A percentile compares a stretch with the other conserved stretches of the same genome.
Conservation (phyloP, 2,797 vertebrate genomes). For the Fratercula arctica region DNA sequence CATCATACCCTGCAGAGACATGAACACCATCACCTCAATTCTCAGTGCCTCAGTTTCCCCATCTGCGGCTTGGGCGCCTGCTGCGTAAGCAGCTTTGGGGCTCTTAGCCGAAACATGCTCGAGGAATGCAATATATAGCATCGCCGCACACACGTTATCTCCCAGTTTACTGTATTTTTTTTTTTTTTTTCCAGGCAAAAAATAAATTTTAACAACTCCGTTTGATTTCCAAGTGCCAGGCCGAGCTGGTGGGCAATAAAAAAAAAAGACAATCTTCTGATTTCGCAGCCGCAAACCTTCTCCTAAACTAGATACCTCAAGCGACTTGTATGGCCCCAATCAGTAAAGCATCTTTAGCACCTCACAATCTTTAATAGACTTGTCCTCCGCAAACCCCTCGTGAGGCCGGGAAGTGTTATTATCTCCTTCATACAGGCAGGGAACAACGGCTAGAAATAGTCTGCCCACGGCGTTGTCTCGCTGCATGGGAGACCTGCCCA, state of each 20-base stretch:
- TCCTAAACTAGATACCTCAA: neutral
- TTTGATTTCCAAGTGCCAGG: constrained; percentile 36
- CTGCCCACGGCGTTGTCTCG: neutral
- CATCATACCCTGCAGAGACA: neutral
- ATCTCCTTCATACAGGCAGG: constrained; percentile 42
- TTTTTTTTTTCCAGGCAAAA: neutral
- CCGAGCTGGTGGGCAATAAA: neutral
- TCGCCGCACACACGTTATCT: neutral
- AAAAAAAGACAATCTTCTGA: neutral
- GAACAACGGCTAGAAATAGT: neutral
- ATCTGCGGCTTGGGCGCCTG: neutral
- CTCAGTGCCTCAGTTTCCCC: neutral
- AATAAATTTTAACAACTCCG: neutral
- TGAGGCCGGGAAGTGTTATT: constrained; percentile 19
- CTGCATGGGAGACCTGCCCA: neutral
- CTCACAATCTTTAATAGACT: constrained; percentile 44
- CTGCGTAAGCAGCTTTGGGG: neutral
- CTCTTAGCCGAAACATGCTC: neutral
- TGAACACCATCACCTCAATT: neutral
- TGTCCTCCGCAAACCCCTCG: neutral
- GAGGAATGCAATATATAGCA: neutral
- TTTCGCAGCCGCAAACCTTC: neutral
- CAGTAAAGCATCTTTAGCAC: constrained; percentile 35
- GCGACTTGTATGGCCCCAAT: neutral
- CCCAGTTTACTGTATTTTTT: neutral